phyloP scores from a whole-genome alignment of 2,113 vertebrate species.

The mouse (Mus musculus) region DNA sequence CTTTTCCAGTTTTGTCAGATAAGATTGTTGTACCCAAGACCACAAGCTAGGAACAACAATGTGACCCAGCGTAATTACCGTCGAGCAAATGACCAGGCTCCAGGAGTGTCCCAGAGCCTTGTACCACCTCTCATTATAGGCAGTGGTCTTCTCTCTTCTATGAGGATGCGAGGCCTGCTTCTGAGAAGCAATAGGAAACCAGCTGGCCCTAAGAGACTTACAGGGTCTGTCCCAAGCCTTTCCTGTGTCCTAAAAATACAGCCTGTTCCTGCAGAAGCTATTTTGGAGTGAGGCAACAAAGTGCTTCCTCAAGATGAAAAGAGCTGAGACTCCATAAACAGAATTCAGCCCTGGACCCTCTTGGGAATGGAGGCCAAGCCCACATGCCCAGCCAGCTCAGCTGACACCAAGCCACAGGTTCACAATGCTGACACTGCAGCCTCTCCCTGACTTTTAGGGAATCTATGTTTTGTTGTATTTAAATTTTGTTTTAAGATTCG shows the following conservation, averaged over 20 bases:
- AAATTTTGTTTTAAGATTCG: constrained; percentile 6
- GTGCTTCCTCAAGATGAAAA: constrained; percentile 87
- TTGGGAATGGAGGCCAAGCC: constrained; percentile 60
- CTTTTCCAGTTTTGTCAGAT: background rate
- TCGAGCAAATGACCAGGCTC: background rate
- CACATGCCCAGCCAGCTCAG: constrained; percentile 65
- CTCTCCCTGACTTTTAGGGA: background rate
- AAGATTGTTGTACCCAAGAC: background rate
- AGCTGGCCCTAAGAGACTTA: constrained; percentile 53
- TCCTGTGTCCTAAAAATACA: constrained; percentile 87
- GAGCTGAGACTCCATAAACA: constrained; percentile 81
- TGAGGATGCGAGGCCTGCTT: constrained; percentile 34
- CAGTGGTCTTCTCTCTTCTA: background rate
- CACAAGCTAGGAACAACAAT: background rate
- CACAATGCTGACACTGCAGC: constrained; percentile 30
- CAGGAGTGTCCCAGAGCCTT: constrained; percentile 26
- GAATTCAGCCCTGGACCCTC: constrained; percentile 78
- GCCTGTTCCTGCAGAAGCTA: constrained; percentile 81
- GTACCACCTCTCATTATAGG: background rate
- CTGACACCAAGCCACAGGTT: background rate
- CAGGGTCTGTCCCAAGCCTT: constrained; percentile 74
- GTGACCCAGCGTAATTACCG: background rate
- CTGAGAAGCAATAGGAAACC: constrained; percentile 82
- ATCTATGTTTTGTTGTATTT: background rate
- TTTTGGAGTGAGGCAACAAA: constrained; percentile 83